Evolutionary conservation across 2,113 vertebrate genomes (phyloP), one percentile per base, ranked within the genome.

Genomic region (Malurus cyaneus): DNA sequence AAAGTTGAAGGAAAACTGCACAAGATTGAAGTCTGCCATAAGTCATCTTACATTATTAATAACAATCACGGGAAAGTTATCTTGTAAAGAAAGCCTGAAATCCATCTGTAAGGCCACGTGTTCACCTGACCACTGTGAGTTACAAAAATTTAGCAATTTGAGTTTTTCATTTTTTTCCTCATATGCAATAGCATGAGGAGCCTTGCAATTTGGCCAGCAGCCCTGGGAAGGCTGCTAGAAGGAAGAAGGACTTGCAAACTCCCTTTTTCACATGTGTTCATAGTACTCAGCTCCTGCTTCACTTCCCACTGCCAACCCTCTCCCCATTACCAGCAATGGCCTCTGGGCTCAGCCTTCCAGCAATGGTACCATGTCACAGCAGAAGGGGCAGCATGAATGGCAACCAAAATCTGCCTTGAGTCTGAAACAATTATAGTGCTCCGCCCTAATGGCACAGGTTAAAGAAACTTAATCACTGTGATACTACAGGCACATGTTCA

Each of bases 361-460:
- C 20, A 80, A 67, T 9, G 42, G 28, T 8, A 39, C 36, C 19
- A 11, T 2, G 11, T 17, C 26, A 77, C 18, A 76, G 80, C n/a
- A 91, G 36, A 67, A 95, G 11, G 10, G 7, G 19, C 3, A 41
- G 24, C 6, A 28, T 2, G 19, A 87, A n/a, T 5, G 6, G 20
- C 8, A 76, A 57, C 9, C 59, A 86, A 78, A 88, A 82, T n/a
- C 34, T 3, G 29, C 32, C 44, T 41, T 46, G 31, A 79, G 11
- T 36, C 18, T 69, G 29, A 80, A 89, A 72, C 18, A 36, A 60
- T 12, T 39, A 21, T 11, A 61, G 15, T 20, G 31, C 11, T 25
- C 56, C 8, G 32, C 31, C 24, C 18, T 60, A n/a, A 9, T 0
- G 0, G 23, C 14, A 41, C 18, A 53, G 1, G 1, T 20, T 65